Conservation (phyloP, 2,888 invertebrate species). For the Drosophila villosipedis region DNA sequence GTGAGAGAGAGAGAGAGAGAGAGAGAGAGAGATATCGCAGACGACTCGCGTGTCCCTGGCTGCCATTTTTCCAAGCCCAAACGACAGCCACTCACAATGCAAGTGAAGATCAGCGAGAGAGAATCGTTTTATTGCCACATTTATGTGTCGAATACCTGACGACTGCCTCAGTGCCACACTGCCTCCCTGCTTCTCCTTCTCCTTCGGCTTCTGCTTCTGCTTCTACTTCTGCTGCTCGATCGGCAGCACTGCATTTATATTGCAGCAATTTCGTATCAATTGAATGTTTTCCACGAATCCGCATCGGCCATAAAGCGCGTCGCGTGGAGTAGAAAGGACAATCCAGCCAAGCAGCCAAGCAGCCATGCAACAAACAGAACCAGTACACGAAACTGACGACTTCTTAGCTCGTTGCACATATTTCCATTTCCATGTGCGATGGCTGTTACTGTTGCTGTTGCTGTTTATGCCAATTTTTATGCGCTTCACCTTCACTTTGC, state of each 20-base stretch:
- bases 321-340: slow-evolving; percentile 67
- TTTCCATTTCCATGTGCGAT: slow-evolving; percentile 19
- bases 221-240: slow-evolving; percentile 46
- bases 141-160: slow-evolving; percentile 57
- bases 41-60: slow-evolving; percentile 65
- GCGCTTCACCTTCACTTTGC: slow-evolving; percentile 72
- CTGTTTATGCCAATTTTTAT: slow-evolving; percentile 75
- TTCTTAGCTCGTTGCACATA: slow-evolving; percentile 35
- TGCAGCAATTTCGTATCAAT: slow-evolving; percentile 81
- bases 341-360: slow-evolving; percentile 8
- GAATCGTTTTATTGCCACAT: slow-evolving; percentile 67
- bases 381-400: slow-evolving; percentile 34
- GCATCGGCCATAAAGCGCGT: slow-evolving; percentile 71
- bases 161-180: slow-evolving; percentile 1
- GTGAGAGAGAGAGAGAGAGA: neutral
- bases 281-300: slow-evolving; percentile 76
- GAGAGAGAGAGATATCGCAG: neutral
- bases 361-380: slow-evolving; percentile 12
- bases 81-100: slow-evolving; percentile 25
- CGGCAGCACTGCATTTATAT: slow-evolving; percentile 79
- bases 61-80: slow-evolving; percentile 48
- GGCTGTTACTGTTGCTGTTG: slow-evolving; percentile 4
- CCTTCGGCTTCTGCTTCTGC: neutral
- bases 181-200: neutral
- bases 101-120: slow-evolving; percentile 31